Evolutionary conservation across 2,113 vertebrate genomes (phyloP).

Genomic region (Perccottus glenii): DNA sequence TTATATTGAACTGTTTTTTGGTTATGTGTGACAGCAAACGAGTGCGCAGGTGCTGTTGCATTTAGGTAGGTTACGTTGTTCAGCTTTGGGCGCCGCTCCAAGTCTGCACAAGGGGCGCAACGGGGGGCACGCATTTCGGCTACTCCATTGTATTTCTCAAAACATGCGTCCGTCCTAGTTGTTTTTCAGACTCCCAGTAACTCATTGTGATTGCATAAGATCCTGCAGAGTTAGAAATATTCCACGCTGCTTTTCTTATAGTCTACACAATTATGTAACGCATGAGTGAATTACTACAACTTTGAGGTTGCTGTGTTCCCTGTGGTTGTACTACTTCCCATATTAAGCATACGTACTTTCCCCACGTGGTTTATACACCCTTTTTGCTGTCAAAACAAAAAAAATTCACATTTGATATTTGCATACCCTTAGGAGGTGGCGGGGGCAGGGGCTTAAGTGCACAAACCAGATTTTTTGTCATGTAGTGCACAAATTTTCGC

Average conservation of each 20-base stretch:
- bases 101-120: conserved; percentile 2
- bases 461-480: too few species aligned
- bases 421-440: not conserved
- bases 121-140: not conserved
- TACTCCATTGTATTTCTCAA: not conserved
- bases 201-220: too few species aligned
- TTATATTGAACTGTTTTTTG: not conserved
- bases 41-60: not conserved
- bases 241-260: not conserved
- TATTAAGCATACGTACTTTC: not conserved
- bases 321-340: not conserved
- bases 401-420: not conserved
- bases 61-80: not conserved
- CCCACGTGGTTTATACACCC: not conserved
- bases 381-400: not conserved
- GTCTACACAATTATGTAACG: not conserved
- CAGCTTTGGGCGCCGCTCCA: conserved; percentile 4
- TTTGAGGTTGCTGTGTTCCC: not conserved
- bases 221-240: not conserved
- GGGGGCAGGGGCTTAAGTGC: too few species aligned
- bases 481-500: too few species aligned
- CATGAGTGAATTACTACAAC: not conserved
- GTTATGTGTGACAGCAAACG: not conserved
- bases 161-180: too few species aligned
- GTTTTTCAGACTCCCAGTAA: not conserved